Base-by-base conservation (phyloP, 2,113 vertebrate genomes). In the Psophia crepitans region DNA sequence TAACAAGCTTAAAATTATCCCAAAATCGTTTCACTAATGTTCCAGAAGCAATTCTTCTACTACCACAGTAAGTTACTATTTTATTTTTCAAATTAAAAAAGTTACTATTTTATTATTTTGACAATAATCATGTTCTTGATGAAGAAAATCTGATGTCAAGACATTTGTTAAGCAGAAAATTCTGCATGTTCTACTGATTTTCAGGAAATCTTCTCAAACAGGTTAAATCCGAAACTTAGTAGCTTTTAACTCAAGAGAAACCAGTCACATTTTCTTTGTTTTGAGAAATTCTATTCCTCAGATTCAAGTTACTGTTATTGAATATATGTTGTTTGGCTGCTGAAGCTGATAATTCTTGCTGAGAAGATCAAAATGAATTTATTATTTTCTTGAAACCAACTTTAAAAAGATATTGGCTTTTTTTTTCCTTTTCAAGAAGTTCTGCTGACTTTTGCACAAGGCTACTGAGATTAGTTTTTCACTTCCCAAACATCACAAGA, bases 1-100 rank as follows among this genome's bases (percentile, higher is more conserved):
- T 99, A 96, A 99, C 98, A 39, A 98, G 97, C 12, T 51, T 99
- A 89, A 99, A 99, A 96, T 97, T 99, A 69, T 98, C 99, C 65
- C 98, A 98, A 71, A 99, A 99, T 98, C 87, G 24, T 75, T 99
- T 99, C 96, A 96, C 58, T 39, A 74, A 57, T 81, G 84, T 99
- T 94, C 98, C 99, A 28, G 98, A 99, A 89, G 96, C 97, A 26
- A 95, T 99, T 89, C 98, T 99, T 49, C 95, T 97, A 37, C 98
- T 99, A 44, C 98, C 99, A 79, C 98, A 98, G 99, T 99, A 98
- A 99, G 99, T 98, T 95, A 23, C 27, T 90, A 35, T 85, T 97
- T 89, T 87, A 32, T 81, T 91, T 90, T 30, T 46, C 78, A 13
- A 87, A 35, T 3, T 77, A n/a, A n/a, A n/a, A n/a, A 98, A 99